Evolutionary conservation across 2,888 invertebrate species (phyloP).

Genomic region (Zonitis immaculata): DNA sequence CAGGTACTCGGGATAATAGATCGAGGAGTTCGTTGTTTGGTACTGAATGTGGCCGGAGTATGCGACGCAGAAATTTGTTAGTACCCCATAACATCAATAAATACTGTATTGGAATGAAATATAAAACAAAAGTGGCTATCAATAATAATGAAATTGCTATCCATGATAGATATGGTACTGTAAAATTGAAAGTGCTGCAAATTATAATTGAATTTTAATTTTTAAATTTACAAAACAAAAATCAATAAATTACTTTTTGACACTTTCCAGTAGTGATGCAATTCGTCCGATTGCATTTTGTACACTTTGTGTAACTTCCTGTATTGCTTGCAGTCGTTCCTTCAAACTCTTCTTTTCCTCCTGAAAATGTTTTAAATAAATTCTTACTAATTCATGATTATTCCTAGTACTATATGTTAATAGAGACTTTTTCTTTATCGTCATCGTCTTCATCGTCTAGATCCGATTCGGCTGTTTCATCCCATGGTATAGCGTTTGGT

Average conservation of each 20-base stretch:
- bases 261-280: conserved; percentile 88
- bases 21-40: conserved; percentile 97
- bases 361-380: no score
- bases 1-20: conserved; percentile 89
- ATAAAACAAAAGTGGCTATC: conserved; percentile 72
- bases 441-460: conserved; percentile 85
- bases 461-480: conserved; percentile 50
- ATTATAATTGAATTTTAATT: no score
- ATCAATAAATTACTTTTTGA: conserved; percentile 98
- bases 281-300: conserved; percentile 94
- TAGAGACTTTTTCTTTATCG: conserved; percentile 90
- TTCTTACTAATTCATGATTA: no score
- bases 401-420: no score
- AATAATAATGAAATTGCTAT: conserved; percentile 78
- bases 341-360: conserved; percentile 94
- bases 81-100: conserved; percentile 88
- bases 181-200: conserved; percentile 91
- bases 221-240: no score
- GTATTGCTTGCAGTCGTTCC: conserved; percentile 89
- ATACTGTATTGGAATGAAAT: conserved; percentile 83
- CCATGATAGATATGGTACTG: conserved; percentile 92
- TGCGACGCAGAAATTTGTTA: conserved; percentile 92
- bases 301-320: conserved; percentile 95
- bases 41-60: conserved; percentile 88
- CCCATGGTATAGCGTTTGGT: conserved; percentile 44